phyloP scores from a whole-genome alignment of 2,888 invertebrate genomes.

The Lepidocyrtinus sp. region DNA sequence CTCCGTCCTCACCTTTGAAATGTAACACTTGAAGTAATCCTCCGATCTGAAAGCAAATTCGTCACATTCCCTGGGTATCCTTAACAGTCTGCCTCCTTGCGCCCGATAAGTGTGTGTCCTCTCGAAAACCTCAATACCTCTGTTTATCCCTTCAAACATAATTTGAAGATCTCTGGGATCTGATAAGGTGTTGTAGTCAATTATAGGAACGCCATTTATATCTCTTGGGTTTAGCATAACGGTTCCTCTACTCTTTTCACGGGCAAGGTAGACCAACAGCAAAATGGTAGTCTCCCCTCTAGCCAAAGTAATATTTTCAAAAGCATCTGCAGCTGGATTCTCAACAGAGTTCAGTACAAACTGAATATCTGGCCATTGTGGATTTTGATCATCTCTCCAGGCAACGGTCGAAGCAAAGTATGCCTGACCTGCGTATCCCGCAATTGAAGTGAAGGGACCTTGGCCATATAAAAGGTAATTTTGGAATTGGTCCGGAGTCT shows the following conservation, averaged over 20 bases:
- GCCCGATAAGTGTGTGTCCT: conserved; percentile 24
- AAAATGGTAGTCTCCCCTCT: conserved; percentile 10
- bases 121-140: conserved; percentile 30
- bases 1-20: conserved; percentile 28
- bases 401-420: conserved; percentile 9
- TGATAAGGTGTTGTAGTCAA: conserved; percentile 35
- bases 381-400: neutral
- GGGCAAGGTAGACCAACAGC: neutral
- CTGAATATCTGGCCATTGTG: conserved; percentile 51
- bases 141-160: conserved; percentile 19
- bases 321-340: neutral
- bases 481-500: neutral
- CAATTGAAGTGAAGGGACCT: conserved; percentile 23
- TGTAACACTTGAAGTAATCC: conserved; percentile 42
- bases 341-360: neutral
- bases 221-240: conserved; percentile 26
- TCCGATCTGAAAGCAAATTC: conserved; percentile 25
- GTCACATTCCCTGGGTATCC: conserved; percentile 23
- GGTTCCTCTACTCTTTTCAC: conserved; percentile 34
- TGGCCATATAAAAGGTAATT: neutral
- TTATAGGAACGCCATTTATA: conserved; percentile 26
- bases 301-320: neutral
- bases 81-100: conserved; percentile 22
- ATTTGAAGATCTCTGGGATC: conserved; percentile 12
- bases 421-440: conserved; percentile 18